Base-by-base conservation (phyloP, 2,888 invertebrate species). In the Drosophila koepferae region DNA sequence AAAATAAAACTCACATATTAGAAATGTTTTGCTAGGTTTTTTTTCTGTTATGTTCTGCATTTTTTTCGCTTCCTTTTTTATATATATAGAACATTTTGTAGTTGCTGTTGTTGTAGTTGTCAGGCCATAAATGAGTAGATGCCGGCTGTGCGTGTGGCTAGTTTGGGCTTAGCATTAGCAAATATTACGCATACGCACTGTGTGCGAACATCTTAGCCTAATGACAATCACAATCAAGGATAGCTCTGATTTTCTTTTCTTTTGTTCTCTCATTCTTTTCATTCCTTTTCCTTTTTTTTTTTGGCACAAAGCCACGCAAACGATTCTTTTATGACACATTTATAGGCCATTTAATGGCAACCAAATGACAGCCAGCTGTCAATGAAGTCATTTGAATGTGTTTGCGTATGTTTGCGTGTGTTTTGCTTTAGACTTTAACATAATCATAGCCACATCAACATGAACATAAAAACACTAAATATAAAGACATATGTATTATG, bases 1-100 rank as follows among this genome's bases (percentile, higher is more conserved):
- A 88, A 86, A 86, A 86, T 86, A 86, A 86, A 86, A 86, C 82
- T 84, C 84, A 71, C 89, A 82, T 86, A 89, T 86, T 87, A 87
- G 83, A 86, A 84, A 84, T 86, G 82, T 74, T 83, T 74, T 82
- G 71, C 72, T 60, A 65, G 60, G 73, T 80, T 71, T 70, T 64
- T 36, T 43, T 49, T 31, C 23, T 14, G 7, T 34, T 31, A 18
- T 43, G 18, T 18, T 43, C n/a, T 3, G 34, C 36, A 10, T 31
- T 51, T 51, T 51, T 51, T 18, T 34, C 10, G n/a, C 16, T 53
- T 16, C n/a, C 5, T n/a, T 41, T 14, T 31, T 48, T 56, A n/a
- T n/a, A n/a, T n/a, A 73, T 58, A 48, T 16, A 77, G 23, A 77
- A 58, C 58, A 74, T 63, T 63, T 62, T 67, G 59, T 63, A 55